Evolutionary conservation across 2,113 vertebrate genomes (phyloP).

Genomic region (Pseudonaja textilis): DNA sequence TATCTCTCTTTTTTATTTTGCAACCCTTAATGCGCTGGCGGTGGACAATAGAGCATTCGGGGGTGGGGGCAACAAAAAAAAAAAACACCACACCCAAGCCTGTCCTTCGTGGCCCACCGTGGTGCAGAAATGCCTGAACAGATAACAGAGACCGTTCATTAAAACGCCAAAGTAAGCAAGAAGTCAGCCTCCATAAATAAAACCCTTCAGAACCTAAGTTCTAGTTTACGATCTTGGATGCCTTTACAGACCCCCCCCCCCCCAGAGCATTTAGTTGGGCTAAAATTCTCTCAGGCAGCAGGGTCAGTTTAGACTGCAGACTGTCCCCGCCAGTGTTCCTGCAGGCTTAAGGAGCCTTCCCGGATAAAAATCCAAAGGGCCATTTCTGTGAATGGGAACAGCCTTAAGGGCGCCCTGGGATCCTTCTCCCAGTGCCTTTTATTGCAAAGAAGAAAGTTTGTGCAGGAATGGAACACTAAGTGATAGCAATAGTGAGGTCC

Average conservation of each 20-base stretch:
- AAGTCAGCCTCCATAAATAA: conserved; percentile 80
- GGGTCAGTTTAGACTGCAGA: conserved; percentile 63
- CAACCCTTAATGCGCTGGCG: conserved; percentile 45
- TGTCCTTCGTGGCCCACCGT: conserved; percentile 45
- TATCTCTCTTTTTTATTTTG: conserved; percentile 53
- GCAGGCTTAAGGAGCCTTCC: conserved; percentile 48
- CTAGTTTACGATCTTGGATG: conserved; percentile 79
- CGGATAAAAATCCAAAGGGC: conserved; percentile 29
- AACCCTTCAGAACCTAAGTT: conserved; percentile 79
- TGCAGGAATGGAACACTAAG: neutral
- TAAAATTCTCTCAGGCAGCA: conserved; percentile 55
- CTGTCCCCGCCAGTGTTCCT: conserved; percentile 48
- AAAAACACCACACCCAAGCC: neutral
- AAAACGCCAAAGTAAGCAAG: conserved; percentile 81
- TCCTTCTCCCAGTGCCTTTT: neutral
- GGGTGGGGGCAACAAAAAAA: neutral
- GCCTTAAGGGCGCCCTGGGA: no score
- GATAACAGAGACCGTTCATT: conserved; percentile 81
- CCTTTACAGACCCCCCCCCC: conserved; percentile 64
- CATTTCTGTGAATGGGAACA: neutral
- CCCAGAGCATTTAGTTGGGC: conserved; percentile 58
- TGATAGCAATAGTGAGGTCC: conserved; percentile 13
- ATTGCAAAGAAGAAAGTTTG: neutral
- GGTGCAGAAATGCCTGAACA: conserved; percentile 67
- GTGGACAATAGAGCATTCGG: conserved; percentile 39